Evolutionary conservation across 2,797 vertebrate genomes (phyloP).

Genomic region (Odontamblyopus lacepedii): DNA sequence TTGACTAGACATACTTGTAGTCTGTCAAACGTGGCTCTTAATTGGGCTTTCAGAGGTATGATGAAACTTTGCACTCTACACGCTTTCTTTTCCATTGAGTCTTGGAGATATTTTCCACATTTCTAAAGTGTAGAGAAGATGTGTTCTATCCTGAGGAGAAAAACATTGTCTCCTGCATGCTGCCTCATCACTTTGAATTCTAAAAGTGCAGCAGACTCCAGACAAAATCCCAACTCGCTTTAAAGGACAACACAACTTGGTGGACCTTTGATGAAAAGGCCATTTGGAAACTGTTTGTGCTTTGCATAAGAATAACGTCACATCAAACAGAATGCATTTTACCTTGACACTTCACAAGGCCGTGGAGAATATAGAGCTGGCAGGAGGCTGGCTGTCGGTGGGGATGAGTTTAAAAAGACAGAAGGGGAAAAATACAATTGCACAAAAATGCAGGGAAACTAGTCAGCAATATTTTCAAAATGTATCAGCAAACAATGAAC

Average conservation of each 20-base stretch:
- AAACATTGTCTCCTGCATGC: constrained; percentile 12
- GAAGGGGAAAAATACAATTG: background rate
- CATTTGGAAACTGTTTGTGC: constrained; percentile 25
- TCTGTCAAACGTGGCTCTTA: constrained; percentile 8
- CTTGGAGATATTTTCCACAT: constrained; percentile 19
- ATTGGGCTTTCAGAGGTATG: constrained; percentile 17
- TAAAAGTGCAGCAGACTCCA: constrained; percentile 26
- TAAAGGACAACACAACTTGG: constrained; percentile 35
- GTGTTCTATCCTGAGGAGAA: constrained; percentile 20
- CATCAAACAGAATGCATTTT: constrained; percentile 1
- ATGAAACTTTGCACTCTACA: constrained; percentile 14
- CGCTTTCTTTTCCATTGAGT: background rate
- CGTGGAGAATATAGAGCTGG: background rate
- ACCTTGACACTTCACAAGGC: constrained; percentile 4
- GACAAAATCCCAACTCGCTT: constrained; percentile 34
- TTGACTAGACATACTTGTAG: background rate
- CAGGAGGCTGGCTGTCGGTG: background rate
- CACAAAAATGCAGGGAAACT: background rate
- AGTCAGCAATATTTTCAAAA: background rate
- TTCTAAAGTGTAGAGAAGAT: constrained; percentile 13
- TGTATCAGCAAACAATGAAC: background rate
- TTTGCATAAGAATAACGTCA: constrained; percentile 14
- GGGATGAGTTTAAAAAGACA: background rate
- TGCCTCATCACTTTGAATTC: constrained; percentile 34
- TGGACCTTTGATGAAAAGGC: constrained; percentile 44